Evolutionary conservation across 2,113 vertebrate species (phyloP), one percentile per base, ranked within the genome.

Genomic region (Calyptomena viridis): DNA sequence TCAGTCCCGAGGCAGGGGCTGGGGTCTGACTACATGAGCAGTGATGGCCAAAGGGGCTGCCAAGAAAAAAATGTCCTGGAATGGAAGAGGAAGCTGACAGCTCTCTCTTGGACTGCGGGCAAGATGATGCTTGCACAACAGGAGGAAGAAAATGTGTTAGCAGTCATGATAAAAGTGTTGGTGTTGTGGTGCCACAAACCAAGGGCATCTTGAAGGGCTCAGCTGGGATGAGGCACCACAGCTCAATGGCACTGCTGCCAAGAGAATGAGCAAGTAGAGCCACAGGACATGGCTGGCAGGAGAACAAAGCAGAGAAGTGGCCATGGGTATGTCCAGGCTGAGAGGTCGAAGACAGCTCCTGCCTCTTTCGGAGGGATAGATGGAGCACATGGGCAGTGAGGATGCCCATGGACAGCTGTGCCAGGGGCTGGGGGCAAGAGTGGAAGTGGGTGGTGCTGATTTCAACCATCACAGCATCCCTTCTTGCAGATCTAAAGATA

Each of bases 311-410:
- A 74, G 69, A 59, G 37, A 55, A 71, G n/a, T 1, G 2, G 37
- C 21, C 52, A 6, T 1, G 8, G 60, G 23, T 35, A 30, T 1
- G 1, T 27, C 27, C 1, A 5, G 16, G 13, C 44, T 68, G 52
- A n/a, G 56, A 63, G 28, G 47, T 75, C 71, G 64, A 55, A 62
- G 39, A 35, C 31, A 46, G 22, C 3, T 11, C 62, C 76, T 66
- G 40, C 13, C 55, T 20, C 2, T 0, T 25, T 2, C 5, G 22
- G 18, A 53, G 4, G 6, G 49, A 21, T 8, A 44, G 24, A 68
- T 0, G 0, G 64, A 74, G 64, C 49, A 56, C 13, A 20, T 47
- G 8, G 35, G 27, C 35, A 44, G 40, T 1, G 4, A 74, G 21
- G 59, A 30, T 62, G n/a, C 46, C 30, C 39, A 15, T 0, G 3